These are phyloP conservation scores for Atherinomorus stipes DNA, from an alignment of 2,113 vertebrate genomes.

Conservation along the genomic window DNA sequence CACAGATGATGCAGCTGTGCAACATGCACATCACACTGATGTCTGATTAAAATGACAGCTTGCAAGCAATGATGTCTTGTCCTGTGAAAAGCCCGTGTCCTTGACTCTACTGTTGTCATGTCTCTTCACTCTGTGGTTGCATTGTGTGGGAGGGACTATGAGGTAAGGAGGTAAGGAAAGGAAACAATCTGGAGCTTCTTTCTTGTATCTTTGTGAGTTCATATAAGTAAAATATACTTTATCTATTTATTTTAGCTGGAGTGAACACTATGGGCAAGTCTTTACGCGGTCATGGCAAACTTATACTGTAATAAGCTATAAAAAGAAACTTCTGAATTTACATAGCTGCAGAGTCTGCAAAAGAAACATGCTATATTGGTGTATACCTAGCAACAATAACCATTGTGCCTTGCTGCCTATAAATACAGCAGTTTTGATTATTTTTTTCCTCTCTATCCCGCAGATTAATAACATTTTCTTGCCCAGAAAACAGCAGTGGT, in stretches of 20 bases:
- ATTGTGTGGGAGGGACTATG: neutral
- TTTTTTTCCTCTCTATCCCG: neutral
- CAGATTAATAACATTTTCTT: slow-evolving; percentile 4
- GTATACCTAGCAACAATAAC: slow-evolving; percentile 10
- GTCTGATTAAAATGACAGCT: slow-evolving; percentile 5
- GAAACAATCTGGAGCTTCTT: neutral
- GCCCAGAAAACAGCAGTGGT: neutral
- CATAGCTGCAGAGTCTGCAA: slow-evolving; percentile 7
- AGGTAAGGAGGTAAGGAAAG: no score
- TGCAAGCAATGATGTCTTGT: neutral
- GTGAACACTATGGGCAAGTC: neutral
- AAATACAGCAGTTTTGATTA: neutral
- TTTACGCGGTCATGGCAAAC: neutral
- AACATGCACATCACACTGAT: slow-evolving; percentile 5
- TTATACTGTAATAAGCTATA: neutral
- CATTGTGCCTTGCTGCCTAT: neutral
- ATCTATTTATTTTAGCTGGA: neutral
- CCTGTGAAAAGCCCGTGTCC: slow-evolving; percentile 4
- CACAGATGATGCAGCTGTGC: neutral
- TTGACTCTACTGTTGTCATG: neutral
- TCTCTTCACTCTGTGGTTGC: neutral
- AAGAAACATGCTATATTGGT: slow-evolving; percentile 14
- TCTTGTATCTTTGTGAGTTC: neutral
- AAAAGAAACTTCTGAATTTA: neutral
- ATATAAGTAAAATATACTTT: no score